Evolutionary conservation across 1,140 invertebrate genomes (phyloP), one percentile per base, ranked within the genome.

Genomic region (Atta colombica): DNA sequence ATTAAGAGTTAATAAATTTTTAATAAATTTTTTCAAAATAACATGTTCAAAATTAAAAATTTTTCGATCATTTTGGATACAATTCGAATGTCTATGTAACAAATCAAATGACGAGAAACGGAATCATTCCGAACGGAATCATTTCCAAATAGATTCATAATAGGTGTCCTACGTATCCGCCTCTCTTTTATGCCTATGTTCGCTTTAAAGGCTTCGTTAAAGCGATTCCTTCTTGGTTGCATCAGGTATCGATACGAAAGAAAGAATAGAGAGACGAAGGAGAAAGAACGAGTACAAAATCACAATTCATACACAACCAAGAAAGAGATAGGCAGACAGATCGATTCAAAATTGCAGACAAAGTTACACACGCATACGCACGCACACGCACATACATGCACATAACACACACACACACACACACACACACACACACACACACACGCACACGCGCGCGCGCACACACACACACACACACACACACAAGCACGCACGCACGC

Each of bases 191-290:
- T 7, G 25, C 39, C 49, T 87, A 77, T 55, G 28, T 71, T 69
- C 61, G 49, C 60, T 55, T 85, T 75, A 80, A 69, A 69, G 39
- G n/a, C 39, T 69, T 45, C 75, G 25, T 86, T 65, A 71, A 77
- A 86, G 60, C 74, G 58, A n/a, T 31, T n/a, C 18, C 8, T 8
- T 68, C 58, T 69, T 72, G 85, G 51, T 89, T 78, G 39, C 21
- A 77, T 88, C 87, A 81, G 84, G 77, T 8, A 49, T 45, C 25
- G 28, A 45, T 66, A 28, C 39, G 80, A 53, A 28, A 39, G 35
- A 35, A 45, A 58, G 16, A 58, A 58, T 45, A 18, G 39, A n/a
- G 10, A 28, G 25, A 71, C 7, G 28, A 25, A 4, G 21, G 31
- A 58, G n/a, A 16, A 55, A 77, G n/a, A 18, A 58, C 1, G 31